Conservation (phyloP, 2,888 invertebrate genomes). For the Cheilosia soror region DNA sequence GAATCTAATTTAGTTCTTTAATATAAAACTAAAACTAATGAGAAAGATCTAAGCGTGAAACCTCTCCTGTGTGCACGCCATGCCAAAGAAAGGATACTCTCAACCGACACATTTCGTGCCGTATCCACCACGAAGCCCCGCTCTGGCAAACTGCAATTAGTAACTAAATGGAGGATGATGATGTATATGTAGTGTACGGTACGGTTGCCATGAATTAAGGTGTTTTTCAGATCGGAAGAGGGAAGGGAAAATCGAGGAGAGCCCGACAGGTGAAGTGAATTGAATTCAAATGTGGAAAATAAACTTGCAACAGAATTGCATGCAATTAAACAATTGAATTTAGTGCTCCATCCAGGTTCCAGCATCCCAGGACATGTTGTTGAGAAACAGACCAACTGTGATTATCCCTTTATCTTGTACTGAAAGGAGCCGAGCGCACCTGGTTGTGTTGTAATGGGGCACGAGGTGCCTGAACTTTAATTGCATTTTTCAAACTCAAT, state of each 20-base stretch:
- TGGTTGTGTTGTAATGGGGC: background rate
- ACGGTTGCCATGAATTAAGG: background rate
- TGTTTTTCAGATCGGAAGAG: background rate
- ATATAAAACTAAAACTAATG: conserved; percentile 3
- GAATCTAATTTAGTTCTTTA: background rate
- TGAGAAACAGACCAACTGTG: no score
- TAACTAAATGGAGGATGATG: conserved; percentile 23
- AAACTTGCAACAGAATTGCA: conserved; percentile 15
- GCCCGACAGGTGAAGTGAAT: conserved; percentile 13
- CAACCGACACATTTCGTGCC: conserved; percentile 12
- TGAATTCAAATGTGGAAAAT: conserved; percentile 11
- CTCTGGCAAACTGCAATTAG: conserved; percentile 32
- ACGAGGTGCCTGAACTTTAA: background rate
- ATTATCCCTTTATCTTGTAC: no score
- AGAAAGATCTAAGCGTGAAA: conserved; percentile 11
- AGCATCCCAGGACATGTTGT: no score
- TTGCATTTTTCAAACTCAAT: background rate
- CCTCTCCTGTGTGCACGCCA: background rate
- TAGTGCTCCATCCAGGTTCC: no score
- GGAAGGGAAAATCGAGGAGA: background rate
- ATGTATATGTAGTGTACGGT: conserved; percentile 1
- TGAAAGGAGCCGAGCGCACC: no score
- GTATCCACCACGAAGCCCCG: conserved; percentile 22
- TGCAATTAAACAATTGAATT: conserved; percentile 27
- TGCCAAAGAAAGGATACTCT: background rate